Conservation (phyloP, 2,888 invertebrate genomes). For the Kryphioiulus occultus region DNA sequence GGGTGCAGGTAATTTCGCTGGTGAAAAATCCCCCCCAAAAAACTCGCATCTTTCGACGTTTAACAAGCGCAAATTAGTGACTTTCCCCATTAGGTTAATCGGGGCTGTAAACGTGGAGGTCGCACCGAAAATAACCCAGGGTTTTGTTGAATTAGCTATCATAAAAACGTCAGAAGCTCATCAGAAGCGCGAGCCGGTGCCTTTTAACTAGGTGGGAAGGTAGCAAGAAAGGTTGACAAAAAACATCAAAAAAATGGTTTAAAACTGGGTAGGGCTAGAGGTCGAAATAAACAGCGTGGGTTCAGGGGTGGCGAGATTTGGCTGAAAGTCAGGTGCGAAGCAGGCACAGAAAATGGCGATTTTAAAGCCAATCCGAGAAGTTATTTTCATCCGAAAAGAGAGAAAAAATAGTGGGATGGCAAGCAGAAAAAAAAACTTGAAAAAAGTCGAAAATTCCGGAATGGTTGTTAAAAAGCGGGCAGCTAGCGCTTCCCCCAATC, state of each 20-base stretch:
- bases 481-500: neutral
- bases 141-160: too few species aligned
- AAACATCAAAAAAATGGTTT: neutral
- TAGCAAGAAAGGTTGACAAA: neutral
- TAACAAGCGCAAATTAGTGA: neutral
- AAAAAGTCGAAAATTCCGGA: neutral
- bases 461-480: slow-evolving; percentile 1
- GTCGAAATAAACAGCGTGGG: neutral
- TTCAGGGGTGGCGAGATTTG: neutral
- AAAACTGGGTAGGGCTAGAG: neutral
- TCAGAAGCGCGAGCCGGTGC: neutral
- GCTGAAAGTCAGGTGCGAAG: neutral
- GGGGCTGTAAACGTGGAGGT: neutral
- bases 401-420: neutral
- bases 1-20: too few species aligned
- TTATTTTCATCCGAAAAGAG: slow-evolving; percentile 18
- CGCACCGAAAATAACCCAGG: neutral
- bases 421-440: neutral
- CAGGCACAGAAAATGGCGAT: neutral
- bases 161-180: too few species aligned
- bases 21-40: neutral
- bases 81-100: neutral
- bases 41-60: neutral
- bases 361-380: neutral
- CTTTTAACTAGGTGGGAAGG: slow-evolving; percentile 10